These are phyloP conservation scores for Lycaon pictus DNA, from an alignment of 2,113 vertebrate species.

Conservation along the genomic window DNA sequence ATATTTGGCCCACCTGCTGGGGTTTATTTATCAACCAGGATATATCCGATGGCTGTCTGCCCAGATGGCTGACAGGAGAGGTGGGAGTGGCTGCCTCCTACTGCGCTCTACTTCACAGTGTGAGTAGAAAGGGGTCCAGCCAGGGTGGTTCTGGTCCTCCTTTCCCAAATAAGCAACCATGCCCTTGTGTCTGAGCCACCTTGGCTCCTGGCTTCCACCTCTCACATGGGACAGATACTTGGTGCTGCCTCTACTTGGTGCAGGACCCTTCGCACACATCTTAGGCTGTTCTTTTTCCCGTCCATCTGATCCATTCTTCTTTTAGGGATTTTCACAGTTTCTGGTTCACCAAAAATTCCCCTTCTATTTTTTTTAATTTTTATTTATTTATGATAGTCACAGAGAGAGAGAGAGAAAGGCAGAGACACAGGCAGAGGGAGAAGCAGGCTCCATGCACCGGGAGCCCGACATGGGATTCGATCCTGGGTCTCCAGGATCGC, in stretches of 20 bases:
- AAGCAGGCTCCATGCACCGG: too few species aligned
- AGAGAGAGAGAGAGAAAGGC: too few species aligned
- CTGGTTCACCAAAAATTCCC: neutral
- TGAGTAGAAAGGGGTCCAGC: neutral
- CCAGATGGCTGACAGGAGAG: neutral
- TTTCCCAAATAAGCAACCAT: neutral
- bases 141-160: neutral
- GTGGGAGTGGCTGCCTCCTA: accelerated
- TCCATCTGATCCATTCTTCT: neutral
- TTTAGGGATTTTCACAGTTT: neutral
- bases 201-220: neutral
- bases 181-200: neutral
- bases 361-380: neutral
- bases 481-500: too few species aligned
- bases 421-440: too few species aligned
- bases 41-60: neutral
- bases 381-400: too few species aligned
- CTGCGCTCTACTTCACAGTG: neutral
- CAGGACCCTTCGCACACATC: neutral
- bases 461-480: too few species aligned
- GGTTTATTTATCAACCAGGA: neutral
- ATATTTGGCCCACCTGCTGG: neutral
- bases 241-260: neutral
- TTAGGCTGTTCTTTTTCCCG: neutral
- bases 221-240: neutral